Evolutionary conservation across 2,797 vertebrate genomes (phyloP), one percentile per base, ranked within the genome.

Genomic region (Gastrophryne carolinensis): DNA sequence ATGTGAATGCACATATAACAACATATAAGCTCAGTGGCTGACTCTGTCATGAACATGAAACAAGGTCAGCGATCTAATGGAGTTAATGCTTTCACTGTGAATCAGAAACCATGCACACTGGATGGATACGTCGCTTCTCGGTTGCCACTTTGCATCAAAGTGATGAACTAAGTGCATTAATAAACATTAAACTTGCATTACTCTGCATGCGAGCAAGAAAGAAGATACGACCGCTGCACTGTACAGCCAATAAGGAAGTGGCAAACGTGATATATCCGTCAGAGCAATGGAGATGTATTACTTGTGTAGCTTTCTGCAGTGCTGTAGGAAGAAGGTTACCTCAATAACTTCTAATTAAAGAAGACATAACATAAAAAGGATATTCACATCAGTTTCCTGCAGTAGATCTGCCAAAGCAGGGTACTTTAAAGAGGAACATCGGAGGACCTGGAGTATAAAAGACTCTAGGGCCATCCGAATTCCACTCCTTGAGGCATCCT

Each of bases 151-250:
- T 57, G 66, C 66, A 69, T 69, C 52, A 57, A 37, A 57, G 66
- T 69, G 66, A 69, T 69, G 66, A 69, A 69, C 66, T 69, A 57
- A 69, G 65, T 69, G 66, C 66, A 24, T 56, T 69, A 69, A 69
- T 57, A 69, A 54, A 69, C 66, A 69, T 69, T 69, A 69, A 69
- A 69, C 41, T 57, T 69, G 66, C 66, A 69, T 69, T 56, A 69
- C 66, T 41, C 10, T 37, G 32, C 57, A 56, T 69, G 34, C 44
- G 26, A 4, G 68, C 27, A 54, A 24, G 15, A 23, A 10, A 27
- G 19, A 9, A 54, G 65, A 54, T 27, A 68, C 24, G 39, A 34
- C 26, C 34, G 27, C 44, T 41, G 24, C 10, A 41, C 50, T 27
- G 66, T 41, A 69, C 27, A 19, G 39, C 52, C 52, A 30, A 49